phyloP scores from a whole-genome alignment of 2,888 invertebrate species.

The Pristionchus fissidentatus region DNA sequence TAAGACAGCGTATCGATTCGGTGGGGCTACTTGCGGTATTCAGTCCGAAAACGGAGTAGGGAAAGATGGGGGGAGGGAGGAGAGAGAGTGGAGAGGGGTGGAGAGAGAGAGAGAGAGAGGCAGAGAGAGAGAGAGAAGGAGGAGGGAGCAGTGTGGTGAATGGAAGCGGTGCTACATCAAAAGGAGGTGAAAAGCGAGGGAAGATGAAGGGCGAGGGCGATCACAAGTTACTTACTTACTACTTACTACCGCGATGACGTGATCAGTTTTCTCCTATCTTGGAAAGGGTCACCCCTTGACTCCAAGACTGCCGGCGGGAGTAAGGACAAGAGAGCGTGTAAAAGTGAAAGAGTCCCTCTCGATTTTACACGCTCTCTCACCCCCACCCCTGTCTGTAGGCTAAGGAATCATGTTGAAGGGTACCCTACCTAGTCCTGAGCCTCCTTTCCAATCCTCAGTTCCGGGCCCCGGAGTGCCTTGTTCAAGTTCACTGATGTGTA shows the following conservation, averaged over 20 bases:
- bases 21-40: not conserved
- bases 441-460: conserved; percentile 17
- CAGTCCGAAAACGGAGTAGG: not conserved
- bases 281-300: too few species aligned
- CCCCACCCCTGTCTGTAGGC: too few species aligned
- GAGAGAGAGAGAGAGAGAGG: not conserved
- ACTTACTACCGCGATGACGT: too few species aligned
- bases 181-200: not conserved
- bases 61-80: not conserved
- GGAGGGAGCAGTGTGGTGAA: not conserved
- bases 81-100: not conserved
- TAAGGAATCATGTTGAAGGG: not conserved
- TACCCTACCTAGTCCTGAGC: not conserved
- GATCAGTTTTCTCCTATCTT: too few species aligned
- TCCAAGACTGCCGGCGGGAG: too few species aligned
- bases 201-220: not conserved
- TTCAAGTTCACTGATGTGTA: conserved; percentile 23
- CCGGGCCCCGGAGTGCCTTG: conserved; percentile 17
- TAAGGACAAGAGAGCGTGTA: too few species aligned
- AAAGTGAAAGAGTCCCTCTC: too few species aligned
- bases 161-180: not conserved
- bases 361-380: too few species aligned
- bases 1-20: not conserved
- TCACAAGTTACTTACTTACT: not conserved
- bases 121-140: not conserved